Evolutionary conservation across 2,797 vertebrate species (phyloP), one percentile per base, ranked within the genome.

Genomic region (Phaenicophaeus curvirostris): DNA sequence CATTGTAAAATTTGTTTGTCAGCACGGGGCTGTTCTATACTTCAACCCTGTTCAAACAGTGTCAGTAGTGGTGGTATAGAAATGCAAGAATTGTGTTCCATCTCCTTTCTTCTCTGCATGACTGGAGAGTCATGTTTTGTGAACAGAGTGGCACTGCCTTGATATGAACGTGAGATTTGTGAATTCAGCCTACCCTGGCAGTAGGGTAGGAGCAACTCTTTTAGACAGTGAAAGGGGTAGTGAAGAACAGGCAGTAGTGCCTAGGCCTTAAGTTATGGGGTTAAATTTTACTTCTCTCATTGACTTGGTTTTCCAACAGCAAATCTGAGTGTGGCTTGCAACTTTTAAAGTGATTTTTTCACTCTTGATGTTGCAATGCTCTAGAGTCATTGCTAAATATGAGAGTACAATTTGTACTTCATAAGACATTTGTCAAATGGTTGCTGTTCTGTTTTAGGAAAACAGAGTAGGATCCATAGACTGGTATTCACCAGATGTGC

Each of bases 311-410:
- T 68, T 67, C 46, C 35, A 74, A 15, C 14, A 75, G 41, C 81
- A 78, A 82, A 79, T 69, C 21, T 46, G 61, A 92, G 39, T n/a
- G 15, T 65, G 19, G 7, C 21, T 93, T 71, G 31, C 57, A 77
- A 42, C 33, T 87, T 85, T 46, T 61, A 24, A 54, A 39, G 33
- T 54, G 8, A 33, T 46, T 66, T 93, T 93, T 86, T 93, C 50
- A 24, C 16, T 69, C 17, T 72, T 53, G 37, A 46, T 93, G 39
- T 90, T 86, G 46, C 53, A 51, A 28, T 62, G n/a, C 75, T 75
- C 81, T 89, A 35, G n/a, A 65, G 25, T 55, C 18, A 5, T 85
- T 85, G 65, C 28, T 85, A 63, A 58, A 2, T 79, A 39, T 54
- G 41, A 66, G 15, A 2, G 31, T 59, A 24, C 14, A 59, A 41